Evolutionary conservation across 37 sponge, comb jelly and placozoan genomes (phyloP).

Genomic region (Bolinopsis microptera): DNA sequence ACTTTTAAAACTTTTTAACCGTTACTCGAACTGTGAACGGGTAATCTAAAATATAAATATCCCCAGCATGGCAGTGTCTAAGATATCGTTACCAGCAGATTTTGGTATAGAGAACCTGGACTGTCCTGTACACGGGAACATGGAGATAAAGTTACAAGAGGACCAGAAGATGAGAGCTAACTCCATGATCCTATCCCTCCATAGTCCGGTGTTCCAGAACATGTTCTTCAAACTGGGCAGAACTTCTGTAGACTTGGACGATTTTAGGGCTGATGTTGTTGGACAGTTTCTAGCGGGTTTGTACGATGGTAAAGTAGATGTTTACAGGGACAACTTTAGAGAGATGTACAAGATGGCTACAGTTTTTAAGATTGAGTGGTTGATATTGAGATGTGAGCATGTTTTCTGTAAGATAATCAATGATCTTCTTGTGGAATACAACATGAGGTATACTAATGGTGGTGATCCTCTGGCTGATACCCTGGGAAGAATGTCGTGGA

Average conservation of each 20-base stretch:
- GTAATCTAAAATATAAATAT: too few relatives aligned
- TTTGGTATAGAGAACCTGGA: conserved; percentile 21
- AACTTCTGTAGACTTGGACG: too few relatives aligned
- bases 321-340: background rate
- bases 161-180: background rate
- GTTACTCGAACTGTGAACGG: too few relatives aligned
- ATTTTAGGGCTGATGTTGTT: too few relatives aligned
- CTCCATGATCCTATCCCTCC: background rate
- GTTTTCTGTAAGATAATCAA: background rate
- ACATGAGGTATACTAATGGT: too few relatives aligned
- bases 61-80: too few relatives aligned
- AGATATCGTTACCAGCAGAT: background rate
- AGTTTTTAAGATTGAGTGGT: conserved; percentile 5
- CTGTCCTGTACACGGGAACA: background rate
- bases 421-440: too few relatives aligned
- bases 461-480: too few relatives aligned
- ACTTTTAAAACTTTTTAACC: too few relatives aligned
- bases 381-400: background rate
- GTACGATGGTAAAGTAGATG: background rate
- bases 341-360: background rate
- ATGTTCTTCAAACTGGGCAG: background rate
- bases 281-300: background rate
- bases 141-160: background rate
- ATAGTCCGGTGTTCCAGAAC: background rate
- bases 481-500: too few relatives aligned